Base-by-base conservation (phyloP, 64 coral and sea anemone genomes). In the Montipora efflorescens region DNA sequence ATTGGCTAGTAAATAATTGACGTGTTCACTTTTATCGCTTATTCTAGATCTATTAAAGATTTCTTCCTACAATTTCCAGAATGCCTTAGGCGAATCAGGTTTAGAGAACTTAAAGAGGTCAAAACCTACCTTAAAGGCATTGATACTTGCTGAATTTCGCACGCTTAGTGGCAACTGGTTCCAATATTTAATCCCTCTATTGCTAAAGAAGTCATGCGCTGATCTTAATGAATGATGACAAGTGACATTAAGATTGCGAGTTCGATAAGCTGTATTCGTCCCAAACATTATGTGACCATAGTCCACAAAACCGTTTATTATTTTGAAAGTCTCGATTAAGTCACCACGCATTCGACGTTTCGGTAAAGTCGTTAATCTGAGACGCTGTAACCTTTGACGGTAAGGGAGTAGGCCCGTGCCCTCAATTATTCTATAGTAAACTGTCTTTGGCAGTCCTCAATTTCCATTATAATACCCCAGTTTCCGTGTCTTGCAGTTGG, bases 1-100 rank as follows among this genome's bases (percentile, higher is more conserved):
- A 68, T 68, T 68, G 19, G 66, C 66, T 68, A 68, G 19, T 68
- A 68, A 68, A 36, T 68, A 68, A 68, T 68, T 68, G 13, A 68
- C 66, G 18, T 68, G 9, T 68, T 68, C 8, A 68, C 66, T 68
- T 68, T 68, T 68, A 68, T 68, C 12, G 14, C 66, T 16, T 68
- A 68, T 68, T 53, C 43, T 79, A 36, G 1, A 36, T 36, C 28
- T 36, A 47, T 53, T 47, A 47, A 44, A 79, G 50, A 45, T 79
- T 79, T 79, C n/a, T 79, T 79, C 45, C 11, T 2, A 79, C 43
- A 47, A 79, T 79, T 79, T 13, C 77, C 77, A 79, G 77, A 79
- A 43, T 48, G 5, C 77, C 48, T n/a, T 43, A 44, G 45, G 45
- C 15, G 28, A 15, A 47, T 79, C 77, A 79, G 50, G 45, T 48